Base-by-base conservation (phyloP, 1,140 invertebrate genomes). In the Drosophila santomea region DNA sequence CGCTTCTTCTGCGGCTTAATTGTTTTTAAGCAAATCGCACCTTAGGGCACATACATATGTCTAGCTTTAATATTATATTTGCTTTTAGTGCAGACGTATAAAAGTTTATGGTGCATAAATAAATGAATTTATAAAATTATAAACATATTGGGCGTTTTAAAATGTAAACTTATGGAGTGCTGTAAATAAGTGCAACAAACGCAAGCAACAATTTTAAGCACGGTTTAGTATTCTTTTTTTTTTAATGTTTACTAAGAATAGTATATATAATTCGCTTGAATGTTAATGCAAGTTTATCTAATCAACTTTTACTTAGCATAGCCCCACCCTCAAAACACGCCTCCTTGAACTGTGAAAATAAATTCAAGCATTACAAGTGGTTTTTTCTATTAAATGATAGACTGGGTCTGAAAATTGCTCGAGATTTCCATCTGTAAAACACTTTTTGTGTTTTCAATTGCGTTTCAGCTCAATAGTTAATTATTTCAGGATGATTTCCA, bases 1-100 rank as follows among this genome's bases (percentile, higher is more conserved):
- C 57, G 69, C 78, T 61, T 39, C 45, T 61, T 56, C 66, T 50
- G 63, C 8, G 23, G 72, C 78, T 74, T 83, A 89, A 89, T 88
- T 88, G 83, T 86, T 88, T 86, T 83, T 79, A 77, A 83, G 74
- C 79, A 88, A 83, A 76, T 71, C 28, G 35, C 10, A 28, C 72
- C 54, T 8, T 4, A 10, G 54, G 60, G 51, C 51, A 10, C 23
- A 48, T n/a, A 10, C 23, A 48, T n/a, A 23, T 17, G 63, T 71
- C 66, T 71, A 36, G 25, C 2, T 28, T 63, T 12, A 11, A n/a
- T 14, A 17, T 11, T 25, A 41, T 43, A 39, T 61, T 28, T 44
- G 17, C 36, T 23, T 52, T 45, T 17, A 36, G 12, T 36, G 28
- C 25, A 1, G 28, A 8, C 15, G 10, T 41, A 23, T 41, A n/a